Conservation (phyloP, 2,797 vertebrate species). For the Coregonus sp. region DNA sequence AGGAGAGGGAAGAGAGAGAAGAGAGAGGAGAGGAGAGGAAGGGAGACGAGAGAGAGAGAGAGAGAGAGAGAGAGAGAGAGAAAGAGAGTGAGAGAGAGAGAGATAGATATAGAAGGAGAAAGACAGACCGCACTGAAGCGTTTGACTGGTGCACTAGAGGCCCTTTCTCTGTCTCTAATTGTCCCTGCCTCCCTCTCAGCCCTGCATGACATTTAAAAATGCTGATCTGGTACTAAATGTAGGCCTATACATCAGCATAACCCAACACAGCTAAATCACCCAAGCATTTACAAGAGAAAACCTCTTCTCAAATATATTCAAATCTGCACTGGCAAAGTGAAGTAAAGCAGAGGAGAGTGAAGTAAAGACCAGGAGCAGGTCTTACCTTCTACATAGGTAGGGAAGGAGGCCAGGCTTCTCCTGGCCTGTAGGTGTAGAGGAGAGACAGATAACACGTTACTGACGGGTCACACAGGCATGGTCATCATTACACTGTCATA, state of each 20-base stretch:
- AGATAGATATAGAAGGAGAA: background rate
- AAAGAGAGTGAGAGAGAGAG: background rate
- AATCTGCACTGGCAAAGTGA: background rate
- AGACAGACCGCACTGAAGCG: background rate
- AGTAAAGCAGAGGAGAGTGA: background rate
- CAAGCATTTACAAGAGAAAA: background rate
- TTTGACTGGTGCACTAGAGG: background rate
- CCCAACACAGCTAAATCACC: background rate
- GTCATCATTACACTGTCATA: background rate
- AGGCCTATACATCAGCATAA: background rate
- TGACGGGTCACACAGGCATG: background rate
- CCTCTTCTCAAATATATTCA: background rate
- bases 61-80: background rate
- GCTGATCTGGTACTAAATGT: background rate
- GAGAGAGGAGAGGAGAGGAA: background rate
- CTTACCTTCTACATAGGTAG: slow-evolving; percentile 98
- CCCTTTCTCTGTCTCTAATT: background rate
- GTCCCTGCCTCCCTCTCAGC: background rate
- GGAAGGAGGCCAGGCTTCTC: slow-evolving; percentile 93
- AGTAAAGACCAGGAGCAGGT: slow-evolving; percentile 5
- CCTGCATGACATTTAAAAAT: slow-evolving; percentile 16
- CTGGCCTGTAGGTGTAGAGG: slow-evolving; percentile 81
- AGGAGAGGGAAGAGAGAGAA: background rate
- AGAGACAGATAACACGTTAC: slow-evolving; percentile 14
- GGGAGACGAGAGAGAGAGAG: background rate